Percentiles rank a stretch among this genome's conserved stretches.
phyloP scores from a whole-genome alignment of 2,113 vertebrate species.

The Paradoxurus hermaphroditus region DNA sequence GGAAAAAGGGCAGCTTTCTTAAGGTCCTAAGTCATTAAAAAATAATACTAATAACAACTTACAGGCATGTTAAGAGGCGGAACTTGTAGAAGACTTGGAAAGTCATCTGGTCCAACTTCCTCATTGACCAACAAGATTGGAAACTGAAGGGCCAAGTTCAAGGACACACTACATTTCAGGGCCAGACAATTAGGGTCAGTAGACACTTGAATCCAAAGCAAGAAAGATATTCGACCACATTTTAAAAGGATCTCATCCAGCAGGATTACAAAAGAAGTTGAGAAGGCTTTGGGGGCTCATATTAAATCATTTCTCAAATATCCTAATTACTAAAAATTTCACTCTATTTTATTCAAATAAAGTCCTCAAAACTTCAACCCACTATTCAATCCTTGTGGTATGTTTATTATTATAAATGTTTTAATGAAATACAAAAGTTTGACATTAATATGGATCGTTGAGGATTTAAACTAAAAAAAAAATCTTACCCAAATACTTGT shows the following conservation, averaged over 20 bases:
- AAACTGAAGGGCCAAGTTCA: background rate
- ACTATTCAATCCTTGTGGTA: background rate
- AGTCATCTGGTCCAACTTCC: background rate
- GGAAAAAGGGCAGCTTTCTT: background rate
- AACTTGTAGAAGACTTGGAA: background rate
- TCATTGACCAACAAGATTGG: background rate
- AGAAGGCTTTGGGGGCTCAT: background rate
- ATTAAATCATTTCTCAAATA: slow-evolving; percentile 18
- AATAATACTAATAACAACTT: background rate
- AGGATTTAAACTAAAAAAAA: background rate
- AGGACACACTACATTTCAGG: background rate
- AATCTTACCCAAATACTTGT: background rate
- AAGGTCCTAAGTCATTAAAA: background rate
- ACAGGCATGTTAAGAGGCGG: background rate
- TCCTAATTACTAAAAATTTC: slow-evolving; percentile 29
- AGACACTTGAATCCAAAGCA: background rate
- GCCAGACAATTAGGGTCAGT: background rate
- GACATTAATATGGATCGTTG: background rate
- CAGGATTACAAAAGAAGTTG: background rate
- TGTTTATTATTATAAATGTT: background rate
- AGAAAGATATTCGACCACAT: background rate
- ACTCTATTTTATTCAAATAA: background rate
- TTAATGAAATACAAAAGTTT: background rate
- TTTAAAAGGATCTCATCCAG: slow-evolving; percentile 13
- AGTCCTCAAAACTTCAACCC: background rate